Evolutionary conservation across 2,888 invertebrate species (phyloP), one percentile per base, ranked within the genome.

Genomic region (Plutella xylostella): DNA sequence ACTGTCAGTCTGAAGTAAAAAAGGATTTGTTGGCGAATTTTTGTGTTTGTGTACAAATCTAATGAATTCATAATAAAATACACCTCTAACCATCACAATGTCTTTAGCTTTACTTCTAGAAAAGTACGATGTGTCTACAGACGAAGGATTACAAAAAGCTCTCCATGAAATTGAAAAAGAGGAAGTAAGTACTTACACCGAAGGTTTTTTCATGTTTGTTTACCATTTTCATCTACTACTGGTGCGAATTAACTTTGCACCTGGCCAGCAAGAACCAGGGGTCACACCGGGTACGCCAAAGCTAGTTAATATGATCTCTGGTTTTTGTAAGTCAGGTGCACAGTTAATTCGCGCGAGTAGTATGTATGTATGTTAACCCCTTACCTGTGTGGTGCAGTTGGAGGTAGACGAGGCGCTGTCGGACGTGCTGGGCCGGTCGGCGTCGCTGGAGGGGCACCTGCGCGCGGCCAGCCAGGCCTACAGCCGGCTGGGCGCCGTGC

Each of bases 391-490:
- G 7, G 15, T 74, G 14, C 63, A 95, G 94, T 80, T 86, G 35
- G 86, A 87, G 53, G 87, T 93, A 4, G 88, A 91, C 62, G 85
- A 87, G 51, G 90, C 92, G 46, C 73, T 96, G 25, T 87, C 90
- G 46, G 85, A 85, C 20, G 87, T 93, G 21, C 68, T 95, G n/a
- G 87, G 89, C 4, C 88, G 91, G 52, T 91, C 93, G 56, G 88
- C 89, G 49, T 87, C 89, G 20, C 78, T 96, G 21, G 94, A 96
- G 65, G 89, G 91, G 12, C 93, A 93, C 65, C 87, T 97, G 55
- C 88, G 89, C 48, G 86, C 89, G 1, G 87, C 96, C n/a, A 89
- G 92, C 44, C 92, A 92, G 68, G 90, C 93, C 12, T 85, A 96
- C 67, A 90, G 92, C 1, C 92, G 91, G 60, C 83, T 97, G n/a